Percentiles rank a stretch among this genome's conserved stretches.
phyloP scores from a whole-genome alignment of 1,140 invertebrate species.

The Leptestheria dahalacensis region DNA sequence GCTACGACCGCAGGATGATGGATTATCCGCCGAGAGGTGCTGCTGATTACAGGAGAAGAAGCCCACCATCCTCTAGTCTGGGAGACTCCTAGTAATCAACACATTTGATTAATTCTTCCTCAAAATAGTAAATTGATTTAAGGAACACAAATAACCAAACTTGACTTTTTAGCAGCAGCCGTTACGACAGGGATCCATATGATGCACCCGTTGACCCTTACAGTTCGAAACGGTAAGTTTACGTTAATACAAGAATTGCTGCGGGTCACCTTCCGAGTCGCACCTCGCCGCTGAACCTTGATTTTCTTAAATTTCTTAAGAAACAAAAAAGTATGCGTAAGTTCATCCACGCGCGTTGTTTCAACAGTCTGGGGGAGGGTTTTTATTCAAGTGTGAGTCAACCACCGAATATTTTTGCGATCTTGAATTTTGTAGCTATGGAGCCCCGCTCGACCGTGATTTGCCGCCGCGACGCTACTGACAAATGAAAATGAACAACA shows the following conservation, averaged over 20 bases:
- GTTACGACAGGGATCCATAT: conserved; percentile 4
- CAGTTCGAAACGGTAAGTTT: conserved; percentile 10
- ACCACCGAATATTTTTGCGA: not conserved
- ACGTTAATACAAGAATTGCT: too few relatives aligned
- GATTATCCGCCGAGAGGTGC: conserved; percentile 16
- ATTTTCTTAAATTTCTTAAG: not conserved
- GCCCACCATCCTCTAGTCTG: conserved; percentile 16
- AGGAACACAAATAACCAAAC: too few relatives aligned
- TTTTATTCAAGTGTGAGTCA: not conserved
- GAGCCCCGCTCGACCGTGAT: conserved; percentile 9
- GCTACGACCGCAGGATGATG: conserved; percentile 17
- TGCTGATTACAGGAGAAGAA: conserved; percentile 18
- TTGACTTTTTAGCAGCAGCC: not conserved
- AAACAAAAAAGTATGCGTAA: not conserved
- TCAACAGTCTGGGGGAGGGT: not conserved
- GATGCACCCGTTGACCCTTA: conserved; percentile 1
- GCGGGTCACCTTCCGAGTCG: too few relatives aligned
- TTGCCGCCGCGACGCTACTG: conserved; percentile 7
- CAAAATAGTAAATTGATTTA: too few relatives aligned
- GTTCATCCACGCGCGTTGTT: not conserved
- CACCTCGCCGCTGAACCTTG: too few relatives aligned
- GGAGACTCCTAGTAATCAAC: conserved; percentile 13
- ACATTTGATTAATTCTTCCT: too few relatives aligned
- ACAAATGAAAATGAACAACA: not conserved
- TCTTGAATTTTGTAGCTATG: not conserved